Evolutionary conservation across 2,888 invertebrate genomes (phyloP).

Genomic region (Ectemnius cavifrons): DNA sequence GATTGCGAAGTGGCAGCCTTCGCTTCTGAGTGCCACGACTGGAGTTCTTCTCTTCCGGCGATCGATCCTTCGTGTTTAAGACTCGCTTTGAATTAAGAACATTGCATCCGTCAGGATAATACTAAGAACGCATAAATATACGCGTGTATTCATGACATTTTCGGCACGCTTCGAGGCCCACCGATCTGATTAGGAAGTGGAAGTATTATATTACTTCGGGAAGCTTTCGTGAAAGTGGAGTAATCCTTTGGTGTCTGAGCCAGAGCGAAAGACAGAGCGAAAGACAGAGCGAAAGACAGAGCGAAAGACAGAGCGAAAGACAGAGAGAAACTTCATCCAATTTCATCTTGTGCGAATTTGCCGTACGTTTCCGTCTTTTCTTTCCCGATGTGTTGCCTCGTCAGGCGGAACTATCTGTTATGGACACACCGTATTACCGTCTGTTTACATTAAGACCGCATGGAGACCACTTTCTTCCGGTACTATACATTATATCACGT

Average conservation of each 20-base stretch:
- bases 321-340: neutral
- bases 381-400: neutral
- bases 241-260: neutral
- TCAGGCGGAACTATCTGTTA: neutral
- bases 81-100: constrained; percentile 2
- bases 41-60: constrained; percentile 40
- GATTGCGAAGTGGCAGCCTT: constrained; percentile 28
- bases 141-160: no score
- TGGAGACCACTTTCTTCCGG: constrained; percentile 38
- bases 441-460: constrained; percentile 33
- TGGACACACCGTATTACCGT: constrained; percentile 15
- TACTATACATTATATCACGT: constrained; percentile 6
- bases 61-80: neutral
- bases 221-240: neutral
- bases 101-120: neutral
- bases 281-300: no score
- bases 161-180: neutral
- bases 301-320: no score
- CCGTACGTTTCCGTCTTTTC: neutral
- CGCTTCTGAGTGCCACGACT: constrained; percentile 21
- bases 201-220: neutral
- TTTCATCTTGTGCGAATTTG: neutral
- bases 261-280: no score
- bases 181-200: neutral
- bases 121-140: no score